Evolutionary conservation across 2,113 vertebrate species (phyloP).

Genomic region (Todiramphus saurophagus): DNA sequence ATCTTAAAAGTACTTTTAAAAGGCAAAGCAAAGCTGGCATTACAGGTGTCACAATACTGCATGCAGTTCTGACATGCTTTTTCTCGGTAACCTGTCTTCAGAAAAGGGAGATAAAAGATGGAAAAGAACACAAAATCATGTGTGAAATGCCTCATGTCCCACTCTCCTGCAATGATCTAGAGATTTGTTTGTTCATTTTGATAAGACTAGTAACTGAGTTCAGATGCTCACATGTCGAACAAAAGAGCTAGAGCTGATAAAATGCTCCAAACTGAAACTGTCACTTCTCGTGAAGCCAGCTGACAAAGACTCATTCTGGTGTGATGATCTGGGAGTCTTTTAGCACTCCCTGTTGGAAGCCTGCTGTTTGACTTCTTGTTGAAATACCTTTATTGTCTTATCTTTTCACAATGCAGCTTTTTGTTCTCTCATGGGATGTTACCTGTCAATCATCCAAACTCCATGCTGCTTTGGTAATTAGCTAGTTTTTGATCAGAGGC

Average conservation of each 20-base stretch:
- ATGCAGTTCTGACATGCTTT: not conserved
- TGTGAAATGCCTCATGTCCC: not conserved
- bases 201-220: not conserved
- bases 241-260: not conserved
- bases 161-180: not conserved
- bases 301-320: not conserved
- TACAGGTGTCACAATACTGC: not conserved
- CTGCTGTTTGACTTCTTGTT: not conserved
- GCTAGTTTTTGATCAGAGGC: not conserved
- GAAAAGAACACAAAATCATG: not conserved
- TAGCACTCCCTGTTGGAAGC: not conserved
- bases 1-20: not conserved
- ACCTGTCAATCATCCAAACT: not conserved
- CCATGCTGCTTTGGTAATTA: not conserved
- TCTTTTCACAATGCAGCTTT: not conserved
- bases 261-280: not conserved
- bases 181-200: not conserved
- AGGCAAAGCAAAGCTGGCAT: not conserved
- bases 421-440: not conserved
- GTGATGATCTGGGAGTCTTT: not conserved
- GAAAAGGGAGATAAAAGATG: not conserved
- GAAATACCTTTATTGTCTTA: not conserved
- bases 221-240: not conserved
- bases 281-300: not conserved
- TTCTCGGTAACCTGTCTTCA: not conserved